These are phyloP conservation scores for Cardiocondyla obscurior DNA, from an alignment of 1,140 invertebrate genomes.

Conservation along the genomic window DNA sequence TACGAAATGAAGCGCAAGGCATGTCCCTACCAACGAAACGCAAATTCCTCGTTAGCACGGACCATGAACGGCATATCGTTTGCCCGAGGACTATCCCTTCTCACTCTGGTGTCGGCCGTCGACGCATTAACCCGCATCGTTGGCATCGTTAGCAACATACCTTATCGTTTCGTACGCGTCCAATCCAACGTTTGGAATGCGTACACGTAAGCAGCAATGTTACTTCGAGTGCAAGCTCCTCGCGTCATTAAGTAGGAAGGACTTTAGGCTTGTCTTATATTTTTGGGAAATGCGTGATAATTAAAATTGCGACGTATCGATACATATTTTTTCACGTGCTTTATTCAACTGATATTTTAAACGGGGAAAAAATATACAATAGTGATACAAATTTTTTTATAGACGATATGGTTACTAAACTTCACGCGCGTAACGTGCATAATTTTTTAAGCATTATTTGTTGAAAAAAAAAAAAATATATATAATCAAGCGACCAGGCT, in stretches of 20 bases:
- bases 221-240: constrained; percentile 48
- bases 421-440: no score
- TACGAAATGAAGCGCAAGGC: not conserved
- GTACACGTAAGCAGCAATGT: constrained; percentile 66
- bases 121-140: constrained; percentile 75
- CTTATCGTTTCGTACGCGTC: constrained; percentile 74
- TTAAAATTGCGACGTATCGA: not conserved
- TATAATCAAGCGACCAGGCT: constrained; percentile 41
- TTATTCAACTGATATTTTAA: not conserved
- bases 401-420: not conserved
- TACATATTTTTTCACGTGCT: not conserved
- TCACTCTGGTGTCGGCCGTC: constrained; percentile 51
- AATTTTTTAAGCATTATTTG: not conserved
- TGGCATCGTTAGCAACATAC: constrained; percentile 79
- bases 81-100: constrained; percentile 38
- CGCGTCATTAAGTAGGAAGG: not conserved
- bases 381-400: not conserved
- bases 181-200: constrained; percentile 71
- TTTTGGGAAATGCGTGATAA: not conserved
- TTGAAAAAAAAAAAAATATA: constrained; percentile 55
- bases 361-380: not conserved
- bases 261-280: not conserved
- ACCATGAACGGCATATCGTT: constrained; percentile 60
- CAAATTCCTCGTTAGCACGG: constrained; percentile 77
- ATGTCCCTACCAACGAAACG: constrained; percentile 63